Base-by-base conservation (phyloP, 2,888 invertebrate genomes). In the Bursaphelenchus okinawaensis region DNA sequence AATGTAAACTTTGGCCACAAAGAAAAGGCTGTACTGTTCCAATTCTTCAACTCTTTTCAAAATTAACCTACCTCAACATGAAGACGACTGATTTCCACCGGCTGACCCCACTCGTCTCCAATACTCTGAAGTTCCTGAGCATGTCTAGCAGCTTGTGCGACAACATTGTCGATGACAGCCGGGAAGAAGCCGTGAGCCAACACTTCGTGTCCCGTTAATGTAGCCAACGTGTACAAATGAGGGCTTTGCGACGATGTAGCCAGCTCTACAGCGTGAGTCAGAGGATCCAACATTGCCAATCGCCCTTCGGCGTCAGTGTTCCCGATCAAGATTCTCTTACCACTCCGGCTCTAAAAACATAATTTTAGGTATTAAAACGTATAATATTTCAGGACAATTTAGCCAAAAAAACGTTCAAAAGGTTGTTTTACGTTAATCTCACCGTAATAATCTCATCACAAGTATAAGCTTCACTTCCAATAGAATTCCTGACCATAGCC, bases 301-400 rank as follows among this genome's bases (percentile, higher is more conserved):
- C 93, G 87, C 1, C 94, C 94, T 85, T 95, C 94, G 58, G 93
- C 93, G 86, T 95, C 94, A 4, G 94, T 94, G 85, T 95, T 94
- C 63, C 90, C 91, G 56, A 95, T 87, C 65, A 93, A 88, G 61
- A 93, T 88, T 67, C 91, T 87, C n/a, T 87, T 87, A 4, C 92
- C 92, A 70, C 90, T 89, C 63, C 93, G 87, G 7, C 77, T 68
- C 70, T 73, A 31, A 22, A 73, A n/a, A n/a, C n/a, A n/a, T n/a
- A n/a, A n/a, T n/a, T n/a, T n/a, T n/a, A n/a, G n/a, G n/a, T n/a
- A 56, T 19, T 19, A 19, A 19, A 27, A 0, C 6, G 12, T n/a
- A n/a, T 64, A 68, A 40, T 3, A 29, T 6, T 7, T 12, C 12
- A 29, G 31, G 3, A 40, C 40, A 40, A 50, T 16, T 19, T 51